phyloP scores from a whole-genome alignment of 1,140 invertebrate genomes.

The Bombus waltoni region DNA sequence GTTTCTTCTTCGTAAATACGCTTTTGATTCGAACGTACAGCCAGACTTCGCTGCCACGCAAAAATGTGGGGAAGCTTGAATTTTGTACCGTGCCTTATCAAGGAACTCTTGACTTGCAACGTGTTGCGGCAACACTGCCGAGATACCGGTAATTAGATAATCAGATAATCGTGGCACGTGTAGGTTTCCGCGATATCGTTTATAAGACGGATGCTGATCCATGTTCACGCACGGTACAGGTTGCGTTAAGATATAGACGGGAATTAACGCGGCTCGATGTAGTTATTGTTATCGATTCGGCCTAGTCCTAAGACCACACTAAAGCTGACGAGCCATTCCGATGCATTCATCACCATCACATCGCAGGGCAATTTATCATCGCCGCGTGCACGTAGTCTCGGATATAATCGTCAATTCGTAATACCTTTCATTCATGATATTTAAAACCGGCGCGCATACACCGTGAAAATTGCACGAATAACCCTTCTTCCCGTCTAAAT shows the following conservation, averaged over 20 bases:
- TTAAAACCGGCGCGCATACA: background rate
- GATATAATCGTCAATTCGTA: constrained; percentile 30
- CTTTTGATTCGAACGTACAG: background rate
- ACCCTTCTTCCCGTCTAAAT: background rate
- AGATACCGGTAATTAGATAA: constrained; percentile 17
- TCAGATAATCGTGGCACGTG: background rate
- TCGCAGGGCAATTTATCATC: constrained; percentile 53
- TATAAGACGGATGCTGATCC: background rate
- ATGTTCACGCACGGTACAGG: background rate
- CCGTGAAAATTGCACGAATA: background rate
- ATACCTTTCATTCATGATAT: constrained; percentile 9
- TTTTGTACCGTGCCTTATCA: background rate
- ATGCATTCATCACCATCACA: constrained; percentile 61
- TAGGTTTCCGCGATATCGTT: constrained; percentile 23
- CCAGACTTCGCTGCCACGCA: background rate
- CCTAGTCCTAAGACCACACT: constrained; percentile 68
- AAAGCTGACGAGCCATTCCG: constrained; percentile 64
- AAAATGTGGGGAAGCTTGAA: background rate
- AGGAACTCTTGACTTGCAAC: background rate
- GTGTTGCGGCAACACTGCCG: background rate
- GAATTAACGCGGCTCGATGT: constrained; percentile 50
- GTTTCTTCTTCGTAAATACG: constrained; percentile 24
- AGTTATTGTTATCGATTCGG: constrained; percentile 74
- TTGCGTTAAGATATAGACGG: background rate
- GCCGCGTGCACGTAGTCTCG: background rate